phyloP scores from a whole-genome alignment of 2,113 vertebrate genomes.

The Hucho hucho region DNA sequence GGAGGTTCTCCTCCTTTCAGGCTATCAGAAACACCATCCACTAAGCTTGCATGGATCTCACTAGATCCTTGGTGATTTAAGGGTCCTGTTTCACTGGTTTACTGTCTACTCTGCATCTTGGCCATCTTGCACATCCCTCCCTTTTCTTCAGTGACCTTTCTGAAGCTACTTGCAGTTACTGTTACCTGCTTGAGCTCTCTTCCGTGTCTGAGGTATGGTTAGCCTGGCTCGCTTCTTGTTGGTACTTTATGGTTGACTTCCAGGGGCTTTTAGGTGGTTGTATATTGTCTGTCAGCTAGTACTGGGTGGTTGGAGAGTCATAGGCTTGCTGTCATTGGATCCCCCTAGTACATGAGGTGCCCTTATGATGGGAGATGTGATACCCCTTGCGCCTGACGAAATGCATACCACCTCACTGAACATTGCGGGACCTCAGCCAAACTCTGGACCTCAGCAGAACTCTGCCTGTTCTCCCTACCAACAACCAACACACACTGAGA shows the following conservation, averaged over 20 bases:
- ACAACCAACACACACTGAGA: neutral
- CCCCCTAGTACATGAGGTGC: neutral
- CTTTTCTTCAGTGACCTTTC: neutral
- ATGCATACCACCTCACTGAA: neutral
- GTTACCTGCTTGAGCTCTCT: neutral
- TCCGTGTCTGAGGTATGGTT: neutral
- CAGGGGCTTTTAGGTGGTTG: neutral
- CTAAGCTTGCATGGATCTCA: neutral
- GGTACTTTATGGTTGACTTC: neutral
- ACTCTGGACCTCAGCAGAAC: neutral
- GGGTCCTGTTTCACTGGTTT: neutral
- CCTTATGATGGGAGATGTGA: conserved; percentile 5
- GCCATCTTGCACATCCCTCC: neutral
- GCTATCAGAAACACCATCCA: neutral
- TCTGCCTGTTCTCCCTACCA: neutral
- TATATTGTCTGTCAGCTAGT: neutral
- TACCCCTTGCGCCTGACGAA: neutral
- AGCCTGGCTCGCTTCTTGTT: neutral
- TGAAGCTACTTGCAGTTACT: neutral
- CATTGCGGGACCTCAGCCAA: neutral
- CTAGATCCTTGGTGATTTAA: neutral
- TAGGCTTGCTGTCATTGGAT: neutral
- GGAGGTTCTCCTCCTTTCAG: conserved; percentile 65
- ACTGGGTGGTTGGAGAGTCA: neutral
- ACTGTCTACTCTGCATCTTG: neutral